Percentiles rank a stretch among this genome's conserved stretches.
These are phyloP conservation scores for Rhogogaster chlorosoma DNA, from an alignment of 2,888 invertebrate genomes.

Conservation along the genomic window DNA sequence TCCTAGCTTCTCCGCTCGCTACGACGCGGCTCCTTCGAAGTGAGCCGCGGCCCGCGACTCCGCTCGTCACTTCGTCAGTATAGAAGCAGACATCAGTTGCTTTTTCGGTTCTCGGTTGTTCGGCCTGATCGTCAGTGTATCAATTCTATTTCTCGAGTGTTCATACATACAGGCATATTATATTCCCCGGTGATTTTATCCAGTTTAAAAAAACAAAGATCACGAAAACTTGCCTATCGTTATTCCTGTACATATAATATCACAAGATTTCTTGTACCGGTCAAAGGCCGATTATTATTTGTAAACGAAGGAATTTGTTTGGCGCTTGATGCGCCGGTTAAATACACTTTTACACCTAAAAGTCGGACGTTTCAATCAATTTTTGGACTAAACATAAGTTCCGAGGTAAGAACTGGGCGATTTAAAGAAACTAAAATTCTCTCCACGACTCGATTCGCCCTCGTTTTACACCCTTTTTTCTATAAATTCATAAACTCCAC, in stretches of 20 bases:
- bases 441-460: not conserved
- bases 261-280: not conserved
- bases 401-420: not conserved
- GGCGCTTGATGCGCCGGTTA: not conserved
- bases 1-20: not conserved
- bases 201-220: not conserved
- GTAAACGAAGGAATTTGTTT: not conserved
- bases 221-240: not conserved
- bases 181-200: not conserved
- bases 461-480: not conserved
- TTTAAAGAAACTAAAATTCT: not conserved
- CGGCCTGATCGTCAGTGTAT: not conserved
- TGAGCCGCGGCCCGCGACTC: slow-evolving; percentile 23
- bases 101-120: not conserved
- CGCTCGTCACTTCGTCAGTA: slow-evolving; percentile 21
- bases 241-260: not conserved
- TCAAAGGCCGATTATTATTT: not conserved
- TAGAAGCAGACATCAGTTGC: slow-evolving; percentile 26
- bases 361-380: not conserved
- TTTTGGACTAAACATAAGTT: not conserved
- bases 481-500: not conserved
- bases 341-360: not conserved
- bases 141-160: not conserved
- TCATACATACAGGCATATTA: not conserved
- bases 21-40: slow-evolving; percentile 39